Base-by-base conservation (phyloP, 2,797 vertebrate genomes). In the Ispidina lecontei region DNA sequence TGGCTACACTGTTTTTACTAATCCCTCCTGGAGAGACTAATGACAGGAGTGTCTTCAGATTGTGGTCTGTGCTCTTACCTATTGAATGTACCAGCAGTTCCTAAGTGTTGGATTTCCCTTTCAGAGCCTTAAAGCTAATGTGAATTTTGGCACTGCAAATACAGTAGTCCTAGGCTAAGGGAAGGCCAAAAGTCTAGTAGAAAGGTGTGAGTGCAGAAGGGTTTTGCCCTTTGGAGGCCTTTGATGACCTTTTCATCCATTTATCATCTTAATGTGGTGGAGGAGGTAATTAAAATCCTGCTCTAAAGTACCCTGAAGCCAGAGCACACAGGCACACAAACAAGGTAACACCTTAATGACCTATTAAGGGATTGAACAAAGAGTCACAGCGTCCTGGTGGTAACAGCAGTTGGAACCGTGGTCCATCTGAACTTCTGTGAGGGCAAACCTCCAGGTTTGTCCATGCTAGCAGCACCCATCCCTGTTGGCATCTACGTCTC, bases 291-390 rank as follows among this genome's bases (percentile, higher is more conserved):
- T 80, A 79, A 90, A 87, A 55, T 64, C 54, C 31, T 76, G 9
- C 28, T 87, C 29, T 52, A 51, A 89, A 87, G 31, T 16, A 65
- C 15, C 23, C 49, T 19, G 20, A 79, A 84, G 79, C 51, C 49
- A 58, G 76, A 83, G 52, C 51, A 91, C 95, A 91, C 44, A 81
- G 55, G 20, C 52, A 76, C 12, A 65, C 51, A 76, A 84, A 62
- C 74, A 87, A 59, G 63, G 17, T 70, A 89, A 83, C 63, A 68
- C 71, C 29, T 75, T 95, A 87, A 75, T 2, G 3, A 91, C 47
- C 77, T 84, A 3, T 67, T 41, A 82, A 54, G 65, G 76, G 41
- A 62, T n/a, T 70, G 59, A 63, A 47, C 19, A 65, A 71, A 52
- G 39, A 67, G 18, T 58, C 26, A 25, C 33, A 43, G 39, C 62